These are phyloP conservation scores for Cepaea nemoralis DNA, from an alignment of 1,140 invertebrate species.

Conservation along the genomic window DNA sequence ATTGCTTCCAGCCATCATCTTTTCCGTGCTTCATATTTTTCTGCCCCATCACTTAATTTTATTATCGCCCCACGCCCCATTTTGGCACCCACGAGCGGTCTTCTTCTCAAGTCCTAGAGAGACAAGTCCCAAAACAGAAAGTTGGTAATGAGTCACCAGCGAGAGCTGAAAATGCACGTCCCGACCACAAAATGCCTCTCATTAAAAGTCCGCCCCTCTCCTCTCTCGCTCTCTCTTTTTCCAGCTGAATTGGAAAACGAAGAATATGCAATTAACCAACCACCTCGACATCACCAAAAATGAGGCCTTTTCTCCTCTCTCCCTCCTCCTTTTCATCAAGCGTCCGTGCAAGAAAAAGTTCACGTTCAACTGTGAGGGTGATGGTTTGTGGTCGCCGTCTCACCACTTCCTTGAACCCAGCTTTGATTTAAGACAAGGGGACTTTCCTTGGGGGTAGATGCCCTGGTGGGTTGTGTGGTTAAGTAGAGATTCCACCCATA, in stretches of 20 bases:
- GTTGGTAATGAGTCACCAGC: constrained; percentile 14
- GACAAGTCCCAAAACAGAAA: neutral
- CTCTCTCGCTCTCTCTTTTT: neutral
- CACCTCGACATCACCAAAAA: neutral
- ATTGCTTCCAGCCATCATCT: constrained; percentile 4
- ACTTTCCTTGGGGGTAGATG: too few species aligned
- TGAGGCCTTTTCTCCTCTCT: neutral
- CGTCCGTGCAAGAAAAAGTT: too few species aligned
- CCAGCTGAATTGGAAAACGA: constrained; percentile 8
- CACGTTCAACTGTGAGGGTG: neutral
- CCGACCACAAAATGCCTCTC: neutral
- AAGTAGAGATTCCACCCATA: too few species aligned
- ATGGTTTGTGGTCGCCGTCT: neutral
- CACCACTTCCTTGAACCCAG: neutral
- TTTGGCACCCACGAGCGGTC: neutral
- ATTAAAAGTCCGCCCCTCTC: neutral
- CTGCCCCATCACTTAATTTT: constrained; percentile 5
- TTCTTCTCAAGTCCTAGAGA: neutral
- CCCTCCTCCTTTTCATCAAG: neutral
- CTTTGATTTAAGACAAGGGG: neutral
- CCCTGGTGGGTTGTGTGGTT: too few species aligned
- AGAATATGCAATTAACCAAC: constrained; percentile 19
- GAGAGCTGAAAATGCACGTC: neutral
- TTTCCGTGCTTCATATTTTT: neutral
- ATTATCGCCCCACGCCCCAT: constrained; percentile 6